Percentiles rank a stretch among this genome's conserved stretches.
Evolutionary conservation across 2,888 invertebrate species (phyloP).

Genomic region (Gastracanthus pulcherrimus): DNA sequence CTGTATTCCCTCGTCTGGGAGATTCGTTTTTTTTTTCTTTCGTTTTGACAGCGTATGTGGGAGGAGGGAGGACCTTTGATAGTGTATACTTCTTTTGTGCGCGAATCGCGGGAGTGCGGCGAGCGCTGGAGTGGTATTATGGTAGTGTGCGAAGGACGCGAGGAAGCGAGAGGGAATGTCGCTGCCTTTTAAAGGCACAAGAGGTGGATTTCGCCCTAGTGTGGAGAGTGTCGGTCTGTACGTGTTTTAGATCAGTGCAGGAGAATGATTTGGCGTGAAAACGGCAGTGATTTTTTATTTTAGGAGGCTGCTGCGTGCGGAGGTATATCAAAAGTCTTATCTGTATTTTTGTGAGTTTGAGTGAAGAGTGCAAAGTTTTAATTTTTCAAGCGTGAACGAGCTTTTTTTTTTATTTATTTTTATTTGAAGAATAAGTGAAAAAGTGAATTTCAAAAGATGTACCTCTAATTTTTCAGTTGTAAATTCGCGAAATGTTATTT

Average conservation of each 20-base stretch:
- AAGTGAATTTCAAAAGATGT: not conserved
- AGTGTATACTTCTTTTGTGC: not conserved
- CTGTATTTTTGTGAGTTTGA: no score
- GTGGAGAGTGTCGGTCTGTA: not conserved
- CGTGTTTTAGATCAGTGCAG: no score
- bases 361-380: no score
- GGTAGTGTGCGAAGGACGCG: slow-evolving; percentile 14
- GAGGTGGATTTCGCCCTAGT: not conserved
- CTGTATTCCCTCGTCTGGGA: no score
- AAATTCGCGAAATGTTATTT: not conserved
- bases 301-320: no score
- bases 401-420: no score
- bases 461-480: not conserved
- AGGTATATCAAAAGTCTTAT: no score
- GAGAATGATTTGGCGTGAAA: no score
- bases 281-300: not conserved
- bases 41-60: not conserved
- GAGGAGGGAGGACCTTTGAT: not conserved
- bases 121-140: not conserved
- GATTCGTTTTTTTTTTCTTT: not conserved
- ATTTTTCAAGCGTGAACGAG: no score
- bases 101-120: no score
- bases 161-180: slow-evolving; percentile 9
- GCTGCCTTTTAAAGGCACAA: slow-evolving; percentile 13
- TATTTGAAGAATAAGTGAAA: not conserved